Conservation (phyloP, 2,797 vertebrate species). For the Orientallactaga sibirica region DNA sequence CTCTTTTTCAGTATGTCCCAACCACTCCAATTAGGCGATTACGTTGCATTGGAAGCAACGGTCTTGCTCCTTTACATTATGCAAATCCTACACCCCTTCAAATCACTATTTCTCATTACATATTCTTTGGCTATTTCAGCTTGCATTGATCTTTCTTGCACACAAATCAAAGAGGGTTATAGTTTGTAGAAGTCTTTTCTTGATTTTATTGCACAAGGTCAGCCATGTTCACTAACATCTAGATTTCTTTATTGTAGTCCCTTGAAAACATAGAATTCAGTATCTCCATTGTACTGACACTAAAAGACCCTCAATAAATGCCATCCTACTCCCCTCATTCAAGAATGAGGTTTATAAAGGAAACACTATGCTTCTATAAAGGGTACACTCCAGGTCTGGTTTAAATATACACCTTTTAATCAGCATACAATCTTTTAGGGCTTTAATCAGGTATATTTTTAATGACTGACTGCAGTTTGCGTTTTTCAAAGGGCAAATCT, state of each 20-base stretch:
- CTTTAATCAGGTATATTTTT: conserved; percentile 70
- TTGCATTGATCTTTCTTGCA: conserved; percentile 54
- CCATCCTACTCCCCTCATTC: not conserved
- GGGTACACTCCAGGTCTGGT: not conserved
- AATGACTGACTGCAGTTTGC: conserved; percentile 36
- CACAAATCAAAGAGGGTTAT: conserved; percentile 60
- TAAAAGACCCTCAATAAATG: not conserved
- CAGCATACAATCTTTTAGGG: not conserved
- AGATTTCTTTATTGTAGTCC: not conserved
- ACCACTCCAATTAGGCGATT: not conserved
- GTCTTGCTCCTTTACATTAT: not conserved
- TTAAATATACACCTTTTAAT: conserved; percentile 60
- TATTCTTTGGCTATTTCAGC: conserved; percentile 37
- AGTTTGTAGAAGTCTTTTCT: conserved; percentile 49
- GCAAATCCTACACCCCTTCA: conserved; percentile 22
- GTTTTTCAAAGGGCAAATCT: conserved; percentile 70
- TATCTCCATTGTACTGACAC: not conserved
- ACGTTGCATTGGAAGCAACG: not conserved
- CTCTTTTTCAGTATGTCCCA: not conserved
- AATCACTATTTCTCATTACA: conserved; percentile 20
- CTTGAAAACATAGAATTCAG: not conserved
- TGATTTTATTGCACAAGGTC: conserved; percentile 53
- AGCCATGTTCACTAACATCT: not conserved
- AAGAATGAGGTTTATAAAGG: conserved; percentile 42
- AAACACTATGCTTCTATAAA: not conserved